These are phyloP conservation scores for Ecliptopera silaceata DNA, from an alignment of 2,888 invertebrate genomes.

Conservation along the genomic window DNA sequence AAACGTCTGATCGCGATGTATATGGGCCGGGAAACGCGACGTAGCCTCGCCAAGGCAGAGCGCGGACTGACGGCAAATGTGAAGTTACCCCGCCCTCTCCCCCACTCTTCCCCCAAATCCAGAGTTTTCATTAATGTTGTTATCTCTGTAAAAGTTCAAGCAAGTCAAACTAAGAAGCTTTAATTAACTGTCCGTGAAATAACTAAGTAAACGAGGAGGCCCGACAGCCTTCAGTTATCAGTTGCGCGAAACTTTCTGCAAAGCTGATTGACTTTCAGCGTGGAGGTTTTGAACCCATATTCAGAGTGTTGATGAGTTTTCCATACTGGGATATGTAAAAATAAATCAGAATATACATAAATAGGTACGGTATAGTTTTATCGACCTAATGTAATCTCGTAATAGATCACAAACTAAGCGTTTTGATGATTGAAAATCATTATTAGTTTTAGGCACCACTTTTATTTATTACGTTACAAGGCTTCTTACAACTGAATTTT, in stretches of 20 bases:
- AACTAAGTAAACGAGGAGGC: slow-evolving; percentile 60
- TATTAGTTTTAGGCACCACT: not conserved
- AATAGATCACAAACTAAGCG: too few species aligned
- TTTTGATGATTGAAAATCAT: too few species aligned
- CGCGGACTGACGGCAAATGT: slow-evolving; percentile 64
- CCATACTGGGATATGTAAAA: not conserved
- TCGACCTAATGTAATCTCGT: too few species aligned
- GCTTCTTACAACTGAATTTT: slow-evolving; percentile 8
- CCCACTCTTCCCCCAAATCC: slow-evolving; percentile 73
- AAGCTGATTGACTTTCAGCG: slow-evolving; percentile 52
- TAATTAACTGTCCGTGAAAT: slow-evolving; percentile 79
- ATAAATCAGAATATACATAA: too few species aligned
- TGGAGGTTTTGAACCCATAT: slow-evolving; percentile 4
- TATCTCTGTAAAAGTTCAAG: slow-evolving; percentile 77
- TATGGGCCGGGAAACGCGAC: slow-evolving; percentile 34
- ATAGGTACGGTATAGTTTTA: too few species aligned
- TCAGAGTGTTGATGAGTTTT: not conserved
- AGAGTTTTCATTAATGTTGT: slow-evolving; percentile 81
- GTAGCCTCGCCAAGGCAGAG: slow-evolving; percentile 53
- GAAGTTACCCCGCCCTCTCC: slow-evolving; percentile 56
- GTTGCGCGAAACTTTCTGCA: slow-evolving; percentile 47
- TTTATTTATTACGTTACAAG: not conserved
- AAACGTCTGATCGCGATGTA: slow-evolving; percentile 53
- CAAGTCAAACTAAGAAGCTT: slow-evolving; percentile 75
- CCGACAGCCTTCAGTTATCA: slow-evolving; percentile 53